These are phyloP conservation scores for Stictonetta naevosa DNA, from an alignment of 2,113 vertebrate species.

Conservation along the genomic window DNA sequence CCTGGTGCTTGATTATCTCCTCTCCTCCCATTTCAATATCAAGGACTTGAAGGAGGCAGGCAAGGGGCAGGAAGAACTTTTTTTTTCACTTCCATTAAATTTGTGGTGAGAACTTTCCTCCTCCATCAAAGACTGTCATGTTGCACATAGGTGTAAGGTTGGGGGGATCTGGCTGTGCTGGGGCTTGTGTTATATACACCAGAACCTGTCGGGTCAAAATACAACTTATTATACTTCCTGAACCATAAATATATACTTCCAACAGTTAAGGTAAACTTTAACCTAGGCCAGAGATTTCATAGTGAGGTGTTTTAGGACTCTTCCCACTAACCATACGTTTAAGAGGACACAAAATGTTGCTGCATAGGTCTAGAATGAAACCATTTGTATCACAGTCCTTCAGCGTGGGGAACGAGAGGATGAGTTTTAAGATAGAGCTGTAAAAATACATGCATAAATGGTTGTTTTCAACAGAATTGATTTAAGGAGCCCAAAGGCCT, in stretches of 20 bases:
- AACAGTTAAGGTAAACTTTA: not conserved
- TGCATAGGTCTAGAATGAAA: not conserved
- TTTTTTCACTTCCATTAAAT: not conserved
- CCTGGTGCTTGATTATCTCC: not conserved
- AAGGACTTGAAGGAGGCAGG: not conserved
- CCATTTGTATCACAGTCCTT: not conserved
- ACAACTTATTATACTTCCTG: not conserved
- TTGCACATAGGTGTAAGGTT: not conserved
- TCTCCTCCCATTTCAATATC: not conserved
- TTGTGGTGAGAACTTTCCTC: accelerated
- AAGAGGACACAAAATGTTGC: not conserved
- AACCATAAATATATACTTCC: not conserved
- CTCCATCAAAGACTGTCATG: not conserved
- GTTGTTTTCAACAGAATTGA: not conserved
- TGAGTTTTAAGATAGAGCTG: not conserved
- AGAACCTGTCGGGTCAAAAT: not conserved
- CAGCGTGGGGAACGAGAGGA: not conserved
- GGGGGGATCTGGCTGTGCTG: not conserved
- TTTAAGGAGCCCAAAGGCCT: not conserved
- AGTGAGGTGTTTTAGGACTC: not conserved
- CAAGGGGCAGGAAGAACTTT: not conserved
- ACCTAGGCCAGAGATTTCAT: not conserved
- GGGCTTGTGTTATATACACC: not conserved
- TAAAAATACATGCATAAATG: not conserved
- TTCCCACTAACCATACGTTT: not conserved